Evolutionary conservation across 2,888 invertebrate species (phyloP).

Genomic region (Agrypnus murinus): DNA sequence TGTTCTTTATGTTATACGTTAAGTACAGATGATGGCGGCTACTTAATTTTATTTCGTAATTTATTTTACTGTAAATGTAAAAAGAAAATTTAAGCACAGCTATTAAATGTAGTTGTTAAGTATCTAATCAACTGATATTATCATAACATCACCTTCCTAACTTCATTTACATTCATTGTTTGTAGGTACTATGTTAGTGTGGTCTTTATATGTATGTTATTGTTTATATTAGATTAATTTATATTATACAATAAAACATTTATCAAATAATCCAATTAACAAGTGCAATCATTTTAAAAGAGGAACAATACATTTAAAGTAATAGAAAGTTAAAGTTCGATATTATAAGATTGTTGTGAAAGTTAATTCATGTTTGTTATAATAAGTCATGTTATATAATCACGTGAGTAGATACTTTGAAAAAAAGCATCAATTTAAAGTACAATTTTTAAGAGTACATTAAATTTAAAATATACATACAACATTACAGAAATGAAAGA

Average conservation of each 20-base stretch:
- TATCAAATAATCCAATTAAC: constrained; percentile 24
- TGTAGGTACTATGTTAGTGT: constrained; percentile 41
- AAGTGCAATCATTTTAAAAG: constrained; percentile 33
- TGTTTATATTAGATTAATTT: constrained; percentile 46
- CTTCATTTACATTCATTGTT: constrained; percentile 49
- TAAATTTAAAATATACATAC: too few relatives aligned
- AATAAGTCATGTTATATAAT: too few relatives aligned
- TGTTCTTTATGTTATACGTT: constrained; percentile 27
- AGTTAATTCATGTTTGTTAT: too few relatives aligned
- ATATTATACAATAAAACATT: constrained; percentile 41
- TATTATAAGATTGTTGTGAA: too few relatives aligned
- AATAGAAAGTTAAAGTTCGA: too few relatives aligned
- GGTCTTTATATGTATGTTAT: constrained; percentile 44
- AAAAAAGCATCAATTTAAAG: too few relatives aligned
- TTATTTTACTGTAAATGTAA: constrained; percentile 17
- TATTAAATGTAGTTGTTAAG: constrained; percentile 45
- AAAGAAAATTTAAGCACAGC: constrained; percentile 42
- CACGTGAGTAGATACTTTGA: too few relatives aligned
- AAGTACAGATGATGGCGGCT: constrained; percentile 45
- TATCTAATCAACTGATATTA: constrained; percentile 53
- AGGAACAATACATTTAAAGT: too few relatives aligned
- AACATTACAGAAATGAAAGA: too few relatives aligned
- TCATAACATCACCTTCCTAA: constrained; percentile 51
- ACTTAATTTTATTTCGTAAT: constrained; percentile 46
- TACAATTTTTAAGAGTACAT: too few relatives aligned